phyloP scores from a whole-genome alignment of 2,888 invertebrate species.

The Tillus elongatus region DNA sequence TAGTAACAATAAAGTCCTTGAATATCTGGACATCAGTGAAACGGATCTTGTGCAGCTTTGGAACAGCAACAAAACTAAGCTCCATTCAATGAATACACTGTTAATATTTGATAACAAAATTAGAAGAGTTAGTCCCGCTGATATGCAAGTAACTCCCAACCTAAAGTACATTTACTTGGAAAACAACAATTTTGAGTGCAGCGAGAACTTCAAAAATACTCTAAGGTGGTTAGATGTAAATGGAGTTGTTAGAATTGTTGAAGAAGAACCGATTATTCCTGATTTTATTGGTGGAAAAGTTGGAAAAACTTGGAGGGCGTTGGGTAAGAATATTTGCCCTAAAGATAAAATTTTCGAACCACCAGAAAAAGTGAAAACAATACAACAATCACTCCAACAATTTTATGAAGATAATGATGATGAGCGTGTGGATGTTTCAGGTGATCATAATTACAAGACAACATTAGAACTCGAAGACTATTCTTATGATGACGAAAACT shows the following conservation, averaged over 20 bases:
- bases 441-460: not conserved
- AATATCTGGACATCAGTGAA: conserved; percentile 61
- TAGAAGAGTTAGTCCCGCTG: conserved; percentile 48
- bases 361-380: conserved; percentile 5
- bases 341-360: not conserved
- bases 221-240: conserved; percentile 46
- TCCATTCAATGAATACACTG: conserved; percentile 40
- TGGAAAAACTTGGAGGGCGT: not conserved
- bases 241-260: conserved; percentile 2
- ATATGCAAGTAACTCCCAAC: conserved; percentile 50
- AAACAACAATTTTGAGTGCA: conserved; percentile 60
- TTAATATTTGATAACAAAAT: conserved; percentile 52
- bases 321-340: conserved; percentile 6
- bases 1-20: conserved; percentile 51
- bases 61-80: conserved; percentile 35
- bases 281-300: not conserved
- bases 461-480: conserved; percentile 18
- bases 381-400: conserved; percentile 9
- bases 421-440: conserved; percentile 5
- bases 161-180: conserved; percentile 53
- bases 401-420: conserved; percentile 10
- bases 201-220: conserved; percentile 56
- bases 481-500: conserved; percentile 24
- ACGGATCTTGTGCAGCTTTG: conserved; percentile 59
- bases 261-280: not conserved